A percentile compares a stretch with the other conserved stretches of the same genome.
Evolutionary conservation across 2,113 vertebrate species (phyloP).

Genomic region (Solenodon paradoxus): DNA sequence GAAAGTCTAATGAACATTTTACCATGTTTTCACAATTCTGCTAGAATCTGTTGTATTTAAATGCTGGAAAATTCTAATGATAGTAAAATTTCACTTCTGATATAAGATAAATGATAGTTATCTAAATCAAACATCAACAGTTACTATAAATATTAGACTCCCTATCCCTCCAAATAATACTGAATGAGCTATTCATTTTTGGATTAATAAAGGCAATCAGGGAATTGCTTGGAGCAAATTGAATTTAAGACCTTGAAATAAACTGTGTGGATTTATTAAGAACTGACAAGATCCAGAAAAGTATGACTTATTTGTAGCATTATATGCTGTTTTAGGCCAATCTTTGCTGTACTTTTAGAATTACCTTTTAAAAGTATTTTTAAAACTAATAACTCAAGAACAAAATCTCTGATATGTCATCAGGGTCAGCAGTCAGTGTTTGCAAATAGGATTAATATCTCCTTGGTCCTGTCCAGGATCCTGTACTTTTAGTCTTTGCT

Average conservation of each 20-base stretch:
- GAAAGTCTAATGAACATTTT: background rate
- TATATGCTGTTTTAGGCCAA: background rate
- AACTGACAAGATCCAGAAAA: conserved; percentile 23
- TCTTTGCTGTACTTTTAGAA: background rate
- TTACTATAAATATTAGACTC: conserved; percentile 16
- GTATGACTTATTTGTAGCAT: background rate
- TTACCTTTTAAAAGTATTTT: background rate
- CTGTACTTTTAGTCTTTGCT: background rate
- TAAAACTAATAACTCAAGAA: background rate
- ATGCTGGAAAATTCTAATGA: conserved; percentile 1
- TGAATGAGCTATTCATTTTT: conserved; percentile 15
- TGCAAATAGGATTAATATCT: background rate
- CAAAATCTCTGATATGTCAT: background rate
- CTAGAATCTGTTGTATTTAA: background rate
- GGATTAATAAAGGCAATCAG: conserved; percentile 22
- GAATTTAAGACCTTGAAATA: conserved; percentile 37
- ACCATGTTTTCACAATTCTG: background rate
- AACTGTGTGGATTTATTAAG: background rate
- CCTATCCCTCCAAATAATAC: background rate
- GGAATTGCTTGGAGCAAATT: conserved; percentile 16
- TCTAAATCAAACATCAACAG: conserved; percentile 9
- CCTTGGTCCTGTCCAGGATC: background rate
- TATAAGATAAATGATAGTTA: conserved; percentile 26
- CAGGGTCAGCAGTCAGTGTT: background rate
- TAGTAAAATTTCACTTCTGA: background rate